Evolutionary conservation across 2,113 vertebrate species (phyloP), one percentile per base, ranked within the genome.

Genomic region (Physeter macrocephalus): DNA sequence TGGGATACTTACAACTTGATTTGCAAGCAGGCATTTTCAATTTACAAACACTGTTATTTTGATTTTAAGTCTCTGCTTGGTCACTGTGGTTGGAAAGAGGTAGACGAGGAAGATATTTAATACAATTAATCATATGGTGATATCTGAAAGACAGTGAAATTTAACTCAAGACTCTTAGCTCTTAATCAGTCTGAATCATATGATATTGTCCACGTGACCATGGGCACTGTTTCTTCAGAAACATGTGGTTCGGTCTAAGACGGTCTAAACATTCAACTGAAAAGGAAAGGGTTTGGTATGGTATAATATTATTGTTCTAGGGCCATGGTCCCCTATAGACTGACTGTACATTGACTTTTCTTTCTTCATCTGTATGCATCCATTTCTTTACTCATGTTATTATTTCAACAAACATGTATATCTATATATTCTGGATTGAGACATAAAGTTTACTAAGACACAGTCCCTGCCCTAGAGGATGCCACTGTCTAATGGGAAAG

Each of bases 391-490:
- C 90, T 64, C 20, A 43, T 20, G 75, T 80, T 83, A 64, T 83
- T 89, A 89, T 92, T 89, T 84, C 62, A 83, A 66, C 43, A 87
- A 74, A 82, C 66, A 82, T 36, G 29, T 31, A 69, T 87, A 80
- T 95, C 88, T 90, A 80, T 77, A 62, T 54, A 34, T 39, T 77
- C 84, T 41, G 57, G 23, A 77, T 71, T 92, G 87, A 96, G 89
- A 95, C 62, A 93, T 74, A 88, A 62, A 94, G 52, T 94, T 95
- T 88, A 87, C 54, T 69, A 96, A 87, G 83, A 93, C 74, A 71
- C 21, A 93, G 57, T 90, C 59, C 64, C 36, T 95, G 62, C 64
- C 80, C 74, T 91, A n/a, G 62, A 86, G 77, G 83, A 97, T 64
- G 49, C 66, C 86, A 93, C 67, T 78, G 46, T 83, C 29, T 75